These are phyloP conservation scores for Rostratula benghalensis DNA, from an alignment of 2,113 vertebrate genomes.

Conservation along the genomic window DNA sequence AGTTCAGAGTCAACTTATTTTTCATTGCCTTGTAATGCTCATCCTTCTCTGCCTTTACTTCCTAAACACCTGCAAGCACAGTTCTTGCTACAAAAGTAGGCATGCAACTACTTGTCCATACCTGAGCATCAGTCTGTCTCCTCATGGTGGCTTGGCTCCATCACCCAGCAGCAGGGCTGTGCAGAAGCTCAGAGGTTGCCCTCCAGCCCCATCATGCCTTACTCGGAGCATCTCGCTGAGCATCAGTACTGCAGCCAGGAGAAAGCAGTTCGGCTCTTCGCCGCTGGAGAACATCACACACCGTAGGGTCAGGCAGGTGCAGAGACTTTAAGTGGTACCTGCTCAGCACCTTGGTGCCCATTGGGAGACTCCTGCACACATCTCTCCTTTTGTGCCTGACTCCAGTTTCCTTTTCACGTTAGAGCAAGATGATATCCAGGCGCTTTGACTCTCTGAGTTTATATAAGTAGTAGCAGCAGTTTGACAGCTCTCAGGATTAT, in stretches of 20 bases:
- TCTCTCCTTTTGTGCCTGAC: neutral
- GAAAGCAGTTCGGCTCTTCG: neutral
- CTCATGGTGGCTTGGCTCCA: neutral
- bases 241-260: neutral
- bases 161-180: fast-evolving
- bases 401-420: neutral
- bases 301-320: neutral
- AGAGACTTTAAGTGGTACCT: neutral
- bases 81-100: neutral
- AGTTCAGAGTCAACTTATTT: neutral
- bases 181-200: neutral
- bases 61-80: neutral
- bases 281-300: neutral
- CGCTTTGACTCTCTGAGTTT: neutral
- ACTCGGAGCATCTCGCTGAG: neutral
- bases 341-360: neutral
- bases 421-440: neutral
- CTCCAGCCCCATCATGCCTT: neutral
- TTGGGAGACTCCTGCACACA: neutral
- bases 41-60: neutral
- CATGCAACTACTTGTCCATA: neutral
- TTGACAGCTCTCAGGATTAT: neutral
- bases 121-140: fast-evolving
- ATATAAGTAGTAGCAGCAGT: neutral
- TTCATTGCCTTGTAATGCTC: neutral